Percentiles rank a stretch among this genome's conserved stretches.
phyloP scores from a whole-genome alignment of 64 coral and sea anemone genomes.

The Cladopsammia gracilis region DNA sequence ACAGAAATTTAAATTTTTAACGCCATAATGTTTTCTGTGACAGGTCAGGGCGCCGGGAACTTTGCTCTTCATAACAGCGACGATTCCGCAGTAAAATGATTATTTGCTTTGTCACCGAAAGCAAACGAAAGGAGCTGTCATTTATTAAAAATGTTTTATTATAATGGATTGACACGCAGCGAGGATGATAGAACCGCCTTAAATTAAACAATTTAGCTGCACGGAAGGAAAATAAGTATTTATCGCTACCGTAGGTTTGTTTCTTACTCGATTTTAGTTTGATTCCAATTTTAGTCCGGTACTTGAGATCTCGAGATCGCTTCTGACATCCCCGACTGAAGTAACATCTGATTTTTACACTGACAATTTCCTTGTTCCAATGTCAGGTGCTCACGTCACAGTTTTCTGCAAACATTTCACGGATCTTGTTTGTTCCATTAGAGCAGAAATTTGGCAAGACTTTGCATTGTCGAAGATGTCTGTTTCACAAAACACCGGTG shows the following conservation, averaged over 20 bases:
- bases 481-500: constrained; percentile 16
- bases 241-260: background rate
- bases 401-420: constrained; percentile 37
- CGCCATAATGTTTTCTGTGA: background rate
- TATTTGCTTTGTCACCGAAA: constrained; percentile 18
- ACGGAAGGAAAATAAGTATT: background rate
- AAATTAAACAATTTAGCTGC: too few species aligned
- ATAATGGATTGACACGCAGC: too few species aligned
- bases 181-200: too few species aligned
- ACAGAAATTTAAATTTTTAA: background rate
- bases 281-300: background rate
- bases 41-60: background rate
- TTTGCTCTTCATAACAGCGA: background rate
- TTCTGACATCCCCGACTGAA: background rate
- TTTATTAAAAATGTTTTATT: background rate
- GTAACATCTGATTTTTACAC: constrained; percentile 36
- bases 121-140: background rate
- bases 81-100: background rate
- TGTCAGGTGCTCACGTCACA: constrained; percentile 3
- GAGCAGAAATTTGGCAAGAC: constrained; percentile 10
- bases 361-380: constrained; percentile 38
- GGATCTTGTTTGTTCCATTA: constrained; percentile 52
- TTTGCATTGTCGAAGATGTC: constrained; percentile 17
- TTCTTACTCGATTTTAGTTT: background rate
- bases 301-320: background rate